Evolutionary conservation across 2,113 vertebrate species (phyloP).

Genomic region (Candoia aspera): DNA sequence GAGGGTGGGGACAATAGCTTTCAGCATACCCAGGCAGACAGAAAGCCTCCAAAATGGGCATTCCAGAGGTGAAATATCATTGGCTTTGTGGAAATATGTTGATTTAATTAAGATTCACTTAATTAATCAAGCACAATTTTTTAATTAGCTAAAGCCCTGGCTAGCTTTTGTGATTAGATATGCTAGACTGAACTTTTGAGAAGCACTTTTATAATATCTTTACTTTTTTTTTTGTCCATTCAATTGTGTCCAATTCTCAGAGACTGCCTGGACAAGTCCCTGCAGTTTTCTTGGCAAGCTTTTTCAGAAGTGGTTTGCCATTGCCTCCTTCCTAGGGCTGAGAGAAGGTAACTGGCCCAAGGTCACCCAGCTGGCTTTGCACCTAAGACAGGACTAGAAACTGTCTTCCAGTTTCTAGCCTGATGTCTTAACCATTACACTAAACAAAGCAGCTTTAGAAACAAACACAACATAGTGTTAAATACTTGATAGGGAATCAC

Average conservation of each 20-base stretch:
- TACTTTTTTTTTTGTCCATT: neutral
- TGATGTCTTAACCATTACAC: no score
- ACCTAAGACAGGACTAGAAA: no score
- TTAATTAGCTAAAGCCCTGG: neutral
- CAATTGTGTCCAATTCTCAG: no score
- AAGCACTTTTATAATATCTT: neutral
- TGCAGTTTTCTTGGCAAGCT: no score
- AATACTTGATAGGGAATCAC: neutral
- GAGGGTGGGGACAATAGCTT: neutral
- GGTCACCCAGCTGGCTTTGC: no score
- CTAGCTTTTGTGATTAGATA: neutral
- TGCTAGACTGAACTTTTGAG: neutral
- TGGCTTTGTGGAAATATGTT: conserved; percentile 1
- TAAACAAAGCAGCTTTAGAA: neutral
- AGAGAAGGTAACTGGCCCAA: no score
- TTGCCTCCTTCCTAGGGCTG: no score
- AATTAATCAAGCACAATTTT: neutral
- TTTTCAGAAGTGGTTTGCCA: no score
- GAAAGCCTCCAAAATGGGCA: neutral
- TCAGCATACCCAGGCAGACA: neutral
- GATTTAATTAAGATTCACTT: neutral
- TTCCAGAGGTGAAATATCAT: neutral
- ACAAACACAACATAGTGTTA: neutral
- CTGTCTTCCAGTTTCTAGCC: no score
- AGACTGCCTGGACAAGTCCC: no score